phyloP scores from a whole-genome alignment of 2,888 invertebrate genomes.

The Rhimphoctona megacephalus region DNA sequence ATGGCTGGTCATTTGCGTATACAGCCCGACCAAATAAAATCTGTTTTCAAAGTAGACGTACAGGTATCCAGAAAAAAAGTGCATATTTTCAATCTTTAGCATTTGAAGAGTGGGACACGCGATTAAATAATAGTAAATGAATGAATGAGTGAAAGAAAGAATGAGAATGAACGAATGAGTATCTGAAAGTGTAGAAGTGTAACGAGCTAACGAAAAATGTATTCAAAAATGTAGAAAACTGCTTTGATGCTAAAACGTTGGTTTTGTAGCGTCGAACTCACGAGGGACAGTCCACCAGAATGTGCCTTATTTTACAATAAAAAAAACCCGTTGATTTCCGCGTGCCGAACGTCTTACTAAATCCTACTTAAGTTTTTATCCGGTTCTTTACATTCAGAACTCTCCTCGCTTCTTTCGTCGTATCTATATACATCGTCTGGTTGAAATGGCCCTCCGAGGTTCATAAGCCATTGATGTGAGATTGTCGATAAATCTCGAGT shows the following conservation, averaged over 20 bases:
- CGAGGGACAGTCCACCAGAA: constrained; percentile 14
- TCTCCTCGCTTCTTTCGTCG: background rate
- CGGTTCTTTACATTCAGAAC: background rate
- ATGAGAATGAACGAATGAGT: too few relatives aligned
- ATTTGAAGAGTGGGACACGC: too few relatives aligned
- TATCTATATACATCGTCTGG: constrained; percentile 10
- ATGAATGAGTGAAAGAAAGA: too few relatives aligned
- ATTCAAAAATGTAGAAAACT: background rate
- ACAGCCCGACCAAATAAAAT: constrained; percentile 49
- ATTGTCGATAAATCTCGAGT: constrained; percentile 47
- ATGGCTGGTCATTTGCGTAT: constrained; percentile 4
- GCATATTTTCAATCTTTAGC: too few relatives aligned
- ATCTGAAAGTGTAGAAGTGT: too few relatives aligned
- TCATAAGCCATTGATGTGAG: constrained; percentile 35
- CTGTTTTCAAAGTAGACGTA: background rate
- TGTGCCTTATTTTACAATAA: background rate
- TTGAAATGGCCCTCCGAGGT: constrained; percentile 2
- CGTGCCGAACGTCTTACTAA: background rate
- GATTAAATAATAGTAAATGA: too few relatives aligned
- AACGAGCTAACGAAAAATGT: background rate
- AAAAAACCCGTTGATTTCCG: background rate
- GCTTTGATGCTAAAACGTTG: background rate
- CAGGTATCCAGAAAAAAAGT: background rate
- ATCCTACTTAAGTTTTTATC: background rate
- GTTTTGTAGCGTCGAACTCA: background rate